Evolutionary conservation across 2,888 invertebrate species (phyloP), one percentile per base, ranked within the genome.

Genomic region (Athripsodes cinereus): DNA sequence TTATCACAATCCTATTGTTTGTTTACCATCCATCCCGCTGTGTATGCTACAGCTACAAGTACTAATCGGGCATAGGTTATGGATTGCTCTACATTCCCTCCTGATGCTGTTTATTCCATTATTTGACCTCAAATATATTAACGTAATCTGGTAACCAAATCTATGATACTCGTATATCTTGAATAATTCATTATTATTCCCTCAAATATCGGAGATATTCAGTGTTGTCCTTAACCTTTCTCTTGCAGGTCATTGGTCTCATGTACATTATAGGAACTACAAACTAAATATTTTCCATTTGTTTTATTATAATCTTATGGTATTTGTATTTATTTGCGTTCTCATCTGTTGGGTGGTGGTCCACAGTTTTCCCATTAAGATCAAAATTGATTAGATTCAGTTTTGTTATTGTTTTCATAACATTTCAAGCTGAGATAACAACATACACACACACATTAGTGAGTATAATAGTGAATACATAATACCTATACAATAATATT

Each of bases 171-270:
- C 10, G 26, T 26, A 26, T 6, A 3, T 10, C 3, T 10, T 26
- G 26, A 26, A 26, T 26, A 26, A 44, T 44, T 6, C 44, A 44
- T 16, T 44, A 13, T 16, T 48, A 48, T 21, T 48, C 20, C 10
- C 19, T 18, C 19, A 20, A 48, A 48, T 21, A 2, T 48, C 48
- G 31, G 31, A 16, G 47, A n/a, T 54, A 40, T 55, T 19, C 47
- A 50, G 20, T 40, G 54, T 50, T 55, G 48, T 48, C 59, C 59
- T 59, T 59, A 59, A 59, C 59, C 59, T 59, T 59, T 59, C 52
- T 55, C 59, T 49, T 22, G 22, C 59, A 55, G 59, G 59, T 59
- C 59, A 59, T 55, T 59, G 59, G 59, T 59, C 59, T 52, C 59
- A n/a, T 40, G 40, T 40, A 8, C n/a, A 40, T 8, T 10, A 26